phyloP scores from a whole-genome alignment of 2,888 invertebrate genomes.

The Beris chalybata region DNA sequence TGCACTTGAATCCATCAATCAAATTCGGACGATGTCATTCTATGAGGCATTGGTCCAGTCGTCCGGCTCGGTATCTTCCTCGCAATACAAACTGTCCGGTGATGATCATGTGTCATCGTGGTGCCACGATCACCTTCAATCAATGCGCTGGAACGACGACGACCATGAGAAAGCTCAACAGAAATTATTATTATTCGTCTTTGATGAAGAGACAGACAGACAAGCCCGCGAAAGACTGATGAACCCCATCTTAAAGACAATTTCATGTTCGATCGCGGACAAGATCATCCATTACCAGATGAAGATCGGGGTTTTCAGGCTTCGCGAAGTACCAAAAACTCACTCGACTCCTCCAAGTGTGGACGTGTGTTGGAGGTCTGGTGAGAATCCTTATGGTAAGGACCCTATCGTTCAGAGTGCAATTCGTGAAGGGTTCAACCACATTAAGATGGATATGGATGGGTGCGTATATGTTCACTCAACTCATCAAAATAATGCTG shows the following conservation, averaged over 20 bases:
- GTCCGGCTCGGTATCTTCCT: no score
- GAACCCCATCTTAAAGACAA: slow-evolving; percentile 36
- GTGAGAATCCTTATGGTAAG: no score
- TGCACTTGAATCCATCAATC: slow-evolving; percentile 37
- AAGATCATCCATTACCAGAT: slow-evolving; percentile 36
- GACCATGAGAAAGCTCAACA: slow-evolving; percentile 3
- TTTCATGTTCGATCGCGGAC: slow-evolving; percentile 35
- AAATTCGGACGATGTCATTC: slow-evolving; percentile 21
- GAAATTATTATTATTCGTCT: slow-evolving; percentile 1
- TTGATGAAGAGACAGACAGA: slow-evolving; percentile 29
- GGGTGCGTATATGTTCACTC: neutral
- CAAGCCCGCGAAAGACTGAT: neutral
- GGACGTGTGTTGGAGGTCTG: no score
- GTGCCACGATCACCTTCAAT: no score
- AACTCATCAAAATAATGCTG: neutral
- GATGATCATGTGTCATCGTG: slow-evolving; percentile 2
- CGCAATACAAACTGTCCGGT: neutral
- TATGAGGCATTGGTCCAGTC: neutral
- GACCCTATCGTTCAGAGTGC: no score
- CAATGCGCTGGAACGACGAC: no score
- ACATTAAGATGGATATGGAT: neutral
- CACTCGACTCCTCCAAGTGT: neutral
- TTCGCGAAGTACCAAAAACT: neutral
- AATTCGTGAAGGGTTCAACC: no score
- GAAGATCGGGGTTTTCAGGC: neutral